phyloP scores from a whole-genome alignment of 30 jellyfish, hydroid and myxozoan species.

The Pelagia noctiluca region DNA sequence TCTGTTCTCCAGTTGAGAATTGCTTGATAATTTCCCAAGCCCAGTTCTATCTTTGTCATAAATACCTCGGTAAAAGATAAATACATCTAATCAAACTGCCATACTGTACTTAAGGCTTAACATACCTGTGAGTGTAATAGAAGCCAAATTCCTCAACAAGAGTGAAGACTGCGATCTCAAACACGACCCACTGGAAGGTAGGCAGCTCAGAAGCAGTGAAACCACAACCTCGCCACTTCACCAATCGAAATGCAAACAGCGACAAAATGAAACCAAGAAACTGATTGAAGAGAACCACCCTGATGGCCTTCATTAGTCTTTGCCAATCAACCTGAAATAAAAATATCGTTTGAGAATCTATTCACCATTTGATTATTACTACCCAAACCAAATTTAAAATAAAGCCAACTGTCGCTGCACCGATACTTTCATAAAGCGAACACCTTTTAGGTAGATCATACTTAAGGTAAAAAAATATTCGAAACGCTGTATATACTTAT shows the following conservation, averaged over 20 bases:
- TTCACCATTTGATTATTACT: neutral
- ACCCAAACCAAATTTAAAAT: neutral
- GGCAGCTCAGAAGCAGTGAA: slow-evolving; percentile 85
- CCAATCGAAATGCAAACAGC: slow-evolving; percentile 43
- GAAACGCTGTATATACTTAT: neutral
- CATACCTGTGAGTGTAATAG: slow-evolving; percentile 89
- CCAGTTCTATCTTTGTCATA: neutral
- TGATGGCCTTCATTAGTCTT: slow-evolving; percentile 59
- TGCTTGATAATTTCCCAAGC: no score
- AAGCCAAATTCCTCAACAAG: slow-evolving; percentile 84
- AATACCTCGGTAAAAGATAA: neutral
- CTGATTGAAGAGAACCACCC: slow-evolving; percentile 84
- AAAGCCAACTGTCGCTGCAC: neutral
- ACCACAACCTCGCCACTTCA: slow-evolving; percentile 53
- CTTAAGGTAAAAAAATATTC: neutral
- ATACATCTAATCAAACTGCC: neutral
- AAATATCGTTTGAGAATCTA: neutral
- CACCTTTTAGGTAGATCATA: neutral
- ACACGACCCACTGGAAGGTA: slow-evolving; percentile 86
- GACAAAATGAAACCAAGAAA: slow-evolving; percentile 55
- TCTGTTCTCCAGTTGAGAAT: no score
- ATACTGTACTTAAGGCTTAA: neutral
- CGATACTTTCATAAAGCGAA: neutral
- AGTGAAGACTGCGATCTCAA: slow-evolving; percentile 71
- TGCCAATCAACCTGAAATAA: slow-evolving; percentile 77